A percentile compares a stretch with the other conserved stretches of the same genome.
These are phyloP conservation scores for Drosophila prosaltans DNA, from an alignment of 1,140 invertebrate species.

Conservation along the genomic window DNA sequence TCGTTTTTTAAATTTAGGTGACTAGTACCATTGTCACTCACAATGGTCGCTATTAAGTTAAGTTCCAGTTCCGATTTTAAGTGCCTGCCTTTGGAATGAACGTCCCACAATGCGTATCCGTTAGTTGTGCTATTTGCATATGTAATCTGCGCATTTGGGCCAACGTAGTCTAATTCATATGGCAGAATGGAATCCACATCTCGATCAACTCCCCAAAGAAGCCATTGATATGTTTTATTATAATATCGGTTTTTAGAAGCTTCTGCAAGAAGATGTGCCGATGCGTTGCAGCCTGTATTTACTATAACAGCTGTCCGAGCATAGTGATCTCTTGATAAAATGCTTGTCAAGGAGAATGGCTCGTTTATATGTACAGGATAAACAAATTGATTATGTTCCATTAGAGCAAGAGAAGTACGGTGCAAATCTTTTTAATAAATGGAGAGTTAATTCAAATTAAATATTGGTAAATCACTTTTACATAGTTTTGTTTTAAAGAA, in stretches of 20 bases:
- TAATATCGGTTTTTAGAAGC: slow-evolving; percentile 55
- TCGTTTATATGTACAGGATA: slow-evolving; percentile 40
- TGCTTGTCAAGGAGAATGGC: slow-evolving; percentile 19
- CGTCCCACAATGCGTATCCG: slow-evolving; percentile 58
- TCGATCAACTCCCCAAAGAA: slow-evolving; percentile 52
- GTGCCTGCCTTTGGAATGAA: slow-evolving; percentile 72
- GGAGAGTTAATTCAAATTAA: too few relatives aligned
- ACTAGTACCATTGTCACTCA: neutral
- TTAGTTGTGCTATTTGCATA: slow-evolving; percentile 55
- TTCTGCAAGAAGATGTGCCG: slow-evolving; percentile 32
- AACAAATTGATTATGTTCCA: slow-evolving; percentile 56
- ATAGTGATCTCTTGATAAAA: slow-evolving; percentile 49
- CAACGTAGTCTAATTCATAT: slow-evolving; percentile 56
- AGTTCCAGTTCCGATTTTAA: slow-evolving; percentile 51
- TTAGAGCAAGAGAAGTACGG: slow-evolving; percentile 22
- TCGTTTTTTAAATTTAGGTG: slow-evolving; percentile 27
- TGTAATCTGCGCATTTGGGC: slow-evolving; percentile 70
- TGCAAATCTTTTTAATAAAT: slow-evolving; percentile 22
- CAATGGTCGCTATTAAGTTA: slow-evolving; percentile 43
- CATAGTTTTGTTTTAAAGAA: too few relatives aligned
- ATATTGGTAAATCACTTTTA: too few relatives aligned
- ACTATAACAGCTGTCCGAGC: slow-evolving; percentile 57
- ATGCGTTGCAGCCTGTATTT: slow-evolving; percentile 43
- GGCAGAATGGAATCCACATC: slow-evolving; percentile 47
- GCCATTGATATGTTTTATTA: slow-evolving; percentile 76